Conservation (phyloP, 2,888 invertebrate genomes). For the Epirrhoe alternata region DNA sequence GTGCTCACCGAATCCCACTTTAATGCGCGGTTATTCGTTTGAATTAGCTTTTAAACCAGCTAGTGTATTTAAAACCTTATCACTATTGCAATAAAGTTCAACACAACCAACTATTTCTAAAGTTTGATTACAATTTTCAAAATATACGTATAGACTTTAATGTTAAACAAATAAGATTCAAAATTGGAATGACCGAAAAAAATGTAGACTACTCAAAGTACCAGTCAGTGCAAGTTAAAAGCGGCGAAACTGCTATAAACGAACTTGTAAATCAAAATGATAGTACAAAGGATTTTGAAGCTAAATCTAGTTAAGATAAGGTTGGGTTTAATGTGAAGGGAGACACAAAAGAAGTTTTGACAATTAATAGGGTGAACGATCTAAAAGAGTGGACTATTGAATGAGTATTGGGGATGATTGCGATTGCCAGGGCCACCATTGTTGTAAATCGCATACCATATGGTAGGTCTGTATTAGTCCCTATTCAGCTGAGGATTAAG, state of each 20-base stretch:
- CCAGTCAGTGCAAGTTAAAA: constrained; percentile 63
- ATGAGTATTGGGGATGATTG: constrained; percentile 73
- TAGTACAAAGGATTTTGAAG: constrained; percentile 39
- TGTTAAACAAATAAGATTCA: constrained; percentile 32
- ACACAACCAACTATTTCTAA: constrained; percentile 25
- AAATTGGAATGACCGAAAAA: constrained; percentile 39
- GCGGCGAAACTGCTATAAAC: constrained; percentile 67
- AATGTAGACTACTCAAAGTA: constrained; percentile 52
- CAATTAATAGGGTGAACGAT: constrained; percentile 81
- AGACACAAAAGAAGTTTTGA: constrained; percentile 59
- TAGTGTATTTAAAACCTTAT: constrained; percentile 48
- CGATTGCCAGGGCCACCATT: constrained; percentile 61
- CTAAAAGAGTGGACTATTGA: constrained; percentile 71
- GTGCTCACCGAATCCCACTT: constrained; percentile 75
- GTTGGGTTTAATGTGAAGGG: constrained; percentile 43
- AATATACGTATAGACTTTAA: constrained; percentile 47
- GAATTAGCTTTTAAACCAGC: constrained; percentile 43
- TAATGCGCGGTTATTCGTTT: constrained; percentile 67
- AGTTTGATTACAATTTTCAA: constrained; percentile 35
- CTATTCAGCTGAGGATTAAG: constrained; percentile 62
- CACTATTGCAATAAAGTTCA: constrained; percentile 40
- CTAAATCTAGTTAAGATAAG: constrained; percentile 37
- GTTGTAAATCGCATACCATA: constrained; percentile 74
- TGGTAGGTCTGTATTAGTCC: constrained; percentile 72
- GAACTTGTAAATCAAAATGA: constrained; percentile 58